Evolutionary conservation across 2,888 invertebrate genomes (phyloP).

Genomic region (Tanypteryx hageni): DNA sequence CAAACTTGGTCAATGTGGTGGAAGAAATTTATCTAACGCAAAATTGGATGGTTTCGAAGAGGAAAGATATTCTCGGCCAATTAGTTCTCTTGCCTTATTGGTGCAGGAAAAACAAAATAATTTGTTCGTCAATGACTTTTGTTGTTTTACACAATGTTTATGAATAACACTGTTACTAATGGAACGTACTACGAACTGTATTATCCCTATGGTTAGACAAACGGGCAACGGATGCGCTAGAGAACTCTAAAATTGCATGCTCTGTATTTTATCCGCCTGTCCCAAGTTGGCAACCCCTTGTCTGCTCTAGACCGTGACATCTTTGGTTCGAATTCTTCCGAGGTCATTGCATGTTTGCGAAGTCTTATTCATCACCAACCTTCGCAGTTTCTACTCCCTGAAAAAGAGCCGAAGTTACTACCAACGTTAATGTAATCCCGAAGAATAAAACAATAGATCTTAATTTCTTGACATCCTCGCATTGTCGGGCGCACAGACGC

Average conservation of each 20-base stretch:
- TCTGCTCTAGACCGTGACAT: conserved; percentile 13
- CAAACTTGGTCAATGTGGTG: too few species aligned
- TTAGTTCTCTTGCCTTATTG: too few species aligned
- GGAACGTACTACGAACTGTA: too few species aligned
- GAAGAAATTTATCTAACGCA: too few species aligned
- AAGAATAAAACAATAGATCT: conserved; percentile 4
- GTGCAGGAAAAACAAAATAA: too few species aligned
- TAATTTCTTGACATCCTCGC: background rate
- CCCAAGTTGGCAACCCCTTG: background rate
- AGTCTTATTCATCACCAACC: background rate
- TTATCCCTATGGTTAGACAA: too few species aligned
- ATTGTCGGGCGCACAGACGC: background rate
- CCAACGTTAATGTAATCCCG: background rate
- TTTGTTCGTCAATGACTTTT: too few species aligned
- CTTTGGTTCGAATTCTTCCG: conserved; percentile 22
- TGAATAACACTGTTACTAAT: too few species aligned
- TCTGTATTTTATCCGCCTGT: background rate
- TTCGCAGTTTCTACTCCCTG: background rate
- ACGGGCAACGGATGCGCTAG: background rate
- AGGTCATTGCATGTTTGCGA: background rate
- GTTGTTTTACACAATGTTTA: too few species aligned
- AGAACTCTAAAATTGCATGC: background rate
- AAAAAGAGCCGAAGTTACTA: background rate
- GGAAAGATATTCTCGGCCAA: too few species aligned
- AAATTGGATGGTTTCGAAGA: too few species aligned